Evolutionary conservation across 2,888 invertebrate species (phyloP).

Genomic region (Stenichneumon culpator): DNA sequence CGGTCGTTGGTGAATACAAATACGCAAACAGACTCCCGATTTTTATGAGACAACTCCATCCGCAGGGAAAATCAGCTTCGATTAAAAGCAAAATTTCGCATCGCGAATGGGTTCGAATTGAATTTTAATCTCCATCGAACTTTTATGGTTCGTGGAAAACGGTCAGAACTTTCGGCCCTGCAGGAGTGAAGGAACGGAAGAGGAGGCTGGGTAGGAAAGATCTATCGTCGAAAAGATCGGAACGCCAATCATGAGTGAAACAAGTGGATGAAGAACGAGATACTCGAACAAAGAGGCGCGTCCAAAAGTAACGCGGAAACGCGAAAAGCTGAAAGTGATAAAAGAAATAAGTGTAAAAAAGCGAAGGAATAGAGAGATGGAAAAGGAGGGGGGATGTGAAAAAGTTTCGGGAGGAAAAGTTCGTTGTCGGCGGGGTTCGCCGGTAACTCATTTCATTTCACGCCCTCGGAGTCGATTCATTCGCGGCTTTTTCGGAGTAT

Average conservation of each 20-base stretch:
- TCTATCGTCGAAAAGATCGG: slow-evolving; percentile 27
- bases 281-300: background rate
- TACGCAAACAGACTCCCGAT: background rate
- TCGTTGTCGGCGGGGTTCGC: slow-evolving; percentile 29
- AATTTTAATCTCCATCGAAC: slow-evolving; percentile 35
- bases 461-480: slow-evolving; percentile 56
- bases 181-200: background rate
- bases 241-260: background rate
- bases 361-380: slow-evolving; percentile 20
- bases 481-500: slow-evolving; percentile 19
- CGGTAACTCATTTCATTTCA: slow-evolving; percentile 54
- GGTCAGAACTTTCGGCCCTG: background rate
- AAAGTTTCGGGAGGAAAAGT: slow-evolving; percentile 34
- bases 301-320: slow-evolving; percentile 12
- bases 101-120: background rate
- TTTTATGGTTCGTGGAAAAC: background rate
- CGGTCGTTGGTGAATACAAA: background rate
- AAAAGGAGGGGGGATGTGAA: background rate
- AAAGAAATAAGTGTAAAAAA: slow-evolving; percentile 51
- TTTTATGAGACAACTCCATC: background rate
- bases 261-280: slow-evolving; percentile 40
- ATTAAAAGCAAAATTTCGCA: background rate
- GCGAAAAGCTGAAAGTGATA: slow-evolving; percentile 23
- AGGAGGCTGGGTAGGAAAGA: background rate
- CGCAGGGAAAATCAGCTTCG: background rate